A percentile compares a stretch with the other conserved stretches of the same genome.
Evolutionary conservation across 1,140 invertebrate species (phyloP).

Genomic region (Dolichoris vasculosae): DNA sequence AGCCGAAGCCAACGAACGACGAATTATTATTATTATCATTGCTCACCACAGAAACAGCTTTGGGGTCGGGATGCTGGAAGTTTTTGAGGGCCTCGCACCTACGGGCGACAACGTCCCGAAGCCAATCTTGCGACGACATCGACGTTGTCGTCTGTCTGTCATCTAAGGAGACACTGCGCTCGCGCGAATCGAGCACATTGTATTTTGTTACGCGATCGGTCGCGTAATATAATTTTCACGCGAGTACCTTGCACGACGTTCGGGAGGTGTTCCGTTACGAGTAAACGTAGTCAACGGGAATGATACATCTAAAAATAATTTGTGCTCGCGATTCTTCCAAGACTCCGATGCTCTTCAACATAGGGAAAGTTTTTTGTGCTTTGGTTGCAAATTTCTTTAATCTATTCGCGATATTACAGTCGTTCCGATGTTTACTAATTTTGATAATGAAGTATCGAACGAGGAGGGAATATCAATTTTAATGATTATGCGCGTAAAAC

Average conservation of each 20-base stretch:
- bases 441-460: too few relatives aligned
- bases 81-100: constrained; percentile 64
- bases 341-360: not conserved
- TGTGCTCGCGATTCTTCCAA: not conserved
- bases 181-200: not conserved
- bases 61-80: constrained; percentile 62
- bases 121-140: constrained; percentile 58
- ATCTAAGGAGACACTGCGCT: constrained; percentile 17
- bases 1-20: too few relatives aligned
- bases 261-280: not conserved
- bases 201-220: not conserved
- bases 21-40: not conserved
- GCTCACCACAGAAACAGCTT: constrained; percentile 63
- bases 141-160: not conserved
- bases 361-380: not conserved
- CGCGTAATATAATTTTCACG: not conserved
- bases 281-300: not conserved
- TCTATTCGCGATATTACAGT: too few relatives aligned
- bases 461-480: too few relatives aligned
- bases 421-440: too few relatives aligned
- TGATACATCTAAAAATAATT: not conserved
- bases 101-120: constrained; percentile 50
- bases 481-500: too few relatives aligned
- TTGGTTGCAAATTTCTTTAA: too few relatives aligned
- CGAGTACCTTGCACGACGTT: not conserved